Evolutionary conservation across 2,113 vertebrate genomes (phyloP), one percentile per base, ranked within the genome.

Genomic region (Rhineura floridana): DNA sequence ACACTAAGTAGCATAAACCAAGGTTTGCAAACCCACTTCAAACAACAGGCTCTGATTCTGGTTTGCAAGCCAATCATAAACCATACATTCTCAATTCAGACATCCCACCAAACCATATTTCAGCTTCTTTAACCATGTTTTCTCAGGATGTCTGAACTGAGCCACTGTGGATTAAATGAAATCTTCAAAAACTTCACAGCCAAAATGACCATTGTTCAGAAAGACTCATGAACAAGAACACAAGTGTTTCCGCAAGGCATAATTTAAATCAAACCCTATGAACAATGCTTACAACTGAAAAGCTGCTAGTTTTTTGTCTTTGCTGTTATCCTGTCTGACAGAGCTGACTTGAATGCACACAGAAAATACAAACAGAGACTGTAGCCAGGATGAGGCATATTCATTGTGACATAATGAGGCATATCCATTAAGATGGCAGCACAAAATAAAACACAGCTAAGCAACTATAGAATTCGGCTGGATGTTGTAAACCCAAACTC

Each of bases 401-500:
- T 85, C 12, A 0, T 69, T 86, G 21, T 30, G 42, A 65, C 36
- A 25, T 23, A 84, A 63, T 1, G 1, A n/a, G 73, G 83, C 39
- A 44, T 0, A 3, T 28, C 46, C 55, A 76, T 39, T 88, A 50
- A 9, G 65, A 44, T 30, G 77, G 48, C 7, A 30, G 63, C 6
- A 23, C 3, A 83, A 78, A 50, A 82, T 30, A 89, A 91, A 88
- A 91, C 72, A 28, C 52, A 73, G 25, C 21, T 12, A 30, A 90
- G 46, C 36, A 65, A 84, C 13, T 69, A 48, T 81, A 67, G 83
- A 69, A 46, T 72, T 84, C 72, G 88, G 30, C 52, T 86, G 81
- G 0, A 0, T 10, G 2, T 17, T 39, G 59, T 13, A 33, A 87
- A 70, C 3, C 63, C 0, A 89, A 91, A 79, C 1, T 23, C 44